Evolutionary conservation across 64 coral and sea anemone species (phyloP).

Genomic region (Cladopsammia gracilis): DNA sequence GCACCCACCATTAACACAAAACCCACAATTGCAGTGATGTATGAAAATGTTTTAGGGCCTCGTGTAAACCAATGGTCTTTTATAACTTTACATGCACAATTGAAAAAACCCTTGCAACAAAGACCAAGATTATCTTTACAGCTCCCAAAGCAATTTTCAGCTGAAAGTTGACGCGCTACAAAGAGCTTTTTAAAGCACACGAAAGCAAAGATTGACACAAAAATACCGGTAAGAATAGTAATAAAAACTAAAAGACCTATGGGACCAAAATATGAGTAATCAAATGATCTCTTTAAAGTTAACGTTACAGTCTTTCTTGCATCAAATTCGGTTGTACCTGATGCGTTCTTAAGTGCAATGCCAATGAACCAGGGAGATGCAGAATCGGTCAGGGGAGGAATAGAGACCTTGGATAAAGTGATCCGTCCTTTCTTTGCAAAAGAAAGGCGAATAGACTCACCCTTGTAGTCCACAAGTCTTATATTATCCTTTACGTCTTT

Average conservation of each 20-base stretch:
- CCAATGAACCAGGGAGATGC: slow-evolving; percentile 62
- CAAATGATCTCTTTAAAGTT: slow-evolving; percentile 9
- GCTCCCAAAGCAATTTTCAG: no score
- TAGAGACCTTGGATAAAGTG: slow-evolving; percentile 34
- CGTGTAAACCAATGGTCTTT: slow-evolving; percentile 39
- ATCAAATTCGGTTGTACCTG: neutral
- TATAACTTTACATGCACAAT: no score
- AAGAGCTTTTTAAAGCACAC: no score
- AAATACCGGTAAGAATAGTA: no score
- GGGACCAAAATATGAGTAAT: slow-evolving; percentile 26
- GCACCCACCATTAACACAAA: slow-evolving; percentile 46
- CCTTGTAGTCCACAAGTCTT: neutral
- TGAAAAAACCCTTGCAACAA: no score
- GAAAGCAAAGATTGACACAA: no score
- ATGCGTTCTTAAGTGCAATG: slow-evolving; percentile 27
- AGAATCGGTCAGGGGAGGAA: slow-evolving; percentile 31
- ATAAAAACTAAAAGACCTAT: no score
- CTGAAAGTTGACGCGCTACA: no score
- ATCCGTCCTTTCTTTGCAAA: slow-evolving; percentile 50
- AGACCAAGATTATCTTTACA: no score
- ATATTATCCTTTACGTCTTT: slow-evolving; percentile 29
- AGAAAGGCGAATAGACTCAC: slow-evolving; percentile 45
- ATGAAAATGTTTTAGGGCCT: slow-evolving; percentile 34
- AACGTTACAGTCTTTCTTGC: slow-evolving; percentile 15
- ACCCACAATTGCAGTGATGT: slow-evolving; percentile 33